Percentiles rank a stretch among this genome's conserved stretches.
Evolutionary conservation across 2,888 invertebrate genomes (phyloP).

Genomic region (Lacanobia wlatinum): DNA sequence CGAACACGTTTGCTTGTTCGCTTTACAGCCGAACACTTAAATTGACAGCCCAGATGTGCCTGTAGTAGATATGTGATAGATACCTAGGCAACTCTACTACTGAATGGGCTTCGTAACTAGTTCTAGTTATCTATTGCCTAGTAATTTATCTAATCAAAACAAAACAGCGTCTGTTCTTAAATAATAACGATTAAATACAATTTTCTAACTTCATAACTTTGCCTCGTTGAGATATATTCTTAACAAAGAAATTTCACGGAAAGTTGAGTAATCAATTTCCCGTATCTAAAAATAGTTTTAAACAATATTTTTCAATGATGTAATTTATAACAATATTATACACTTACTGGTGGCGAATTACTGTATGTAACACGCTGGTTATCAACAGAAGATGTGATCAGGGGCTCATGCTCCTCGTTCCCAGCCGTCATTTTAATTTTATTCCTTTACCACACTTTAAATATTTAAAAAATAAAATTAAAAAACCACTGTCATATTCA

Average conservation of each 20-base stretch:
- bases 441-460: conserved; percentile 53
- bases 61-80: neutral
- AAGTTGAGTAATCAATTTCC: neutral
- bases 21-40: conserved; percentile 1
- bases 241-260: neutral
- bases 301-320: neutral
- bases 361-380: conserved; percentile 84
- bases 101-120: conserved; percentile 11
- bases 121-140: conserved; percentile 12
- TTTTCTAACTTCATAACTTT: neutral
- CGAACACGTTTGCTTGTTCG: too few relatives aligned
- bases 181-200: neutral
- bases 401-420: conserved; percentile 88
- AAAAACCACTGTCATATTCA: conserved; percentile 72
- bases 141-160: conserved; percentile 21
- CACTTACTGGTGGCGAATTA: conserved; percentile 83
- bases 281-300: neutral
- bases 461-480: conserved; percentile 44
- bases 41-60: neutral
- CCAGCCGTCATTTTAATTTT: conserved; percentile 84
- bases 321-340: neutral
- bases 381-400: conserved; percentile 86
- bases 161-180: conserved; percentile 3
- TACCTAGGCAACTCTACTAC: conserved; percentile 1
- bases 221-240: neutral